Percentiles rank a stretch among this genome's conserved stretches.
Evolutionary conservation across 2,797 vertebrate species (phyloP).

Genomic region (Halcyon badia): DNA sequence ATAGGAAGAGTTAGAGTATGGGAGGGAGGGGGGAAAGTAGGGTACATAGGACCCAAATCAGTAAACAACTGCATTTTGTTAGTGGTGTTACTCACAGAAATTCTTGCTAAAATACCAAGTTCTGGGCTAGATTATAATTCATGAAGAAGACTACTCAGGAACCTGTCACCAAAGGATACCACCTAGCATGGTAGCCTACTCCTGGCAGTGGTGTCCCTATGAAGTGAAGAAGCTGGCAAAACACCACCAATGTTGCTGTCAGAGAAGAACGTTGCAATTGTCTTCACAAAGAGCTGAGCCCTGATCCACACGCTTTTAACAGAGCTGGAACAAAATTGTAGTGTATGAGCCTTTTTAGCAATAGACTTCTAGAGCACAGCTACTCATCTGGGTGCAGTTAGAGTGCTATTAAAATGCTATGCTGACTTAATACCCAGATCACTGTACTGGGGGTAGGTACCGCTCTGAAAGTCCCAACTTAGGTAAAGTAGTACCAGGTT

Average conservation of each 20-base stretch:
- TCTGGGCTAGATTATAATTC: neutral
- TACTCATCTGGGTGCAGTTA: neutral
- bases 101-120: neutral
- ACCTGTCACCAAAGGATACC: neutral
- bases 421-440: neutral
- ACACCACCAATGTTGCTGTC: neutral
- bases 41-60: neutral
- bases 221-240: neutral
- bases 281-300: neutral
- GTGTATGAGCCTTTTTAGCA: neutral
- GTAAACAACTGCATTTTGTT: neutral
- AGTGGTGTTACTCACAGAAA: neutral
- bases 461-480: neutral
- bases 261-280: neutral
- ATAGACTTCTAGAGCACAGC: neutral
- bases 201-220: neutral
- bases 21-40: neutral
- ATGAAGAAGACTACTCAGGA: neutral
- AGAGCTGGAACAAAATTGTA: neutral
- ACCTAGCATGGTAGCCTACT: rapidly evolving
- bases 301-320: neutral
- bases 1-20: neutral
- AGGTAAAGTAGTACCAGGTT: neutral
- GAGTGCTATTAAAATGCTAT: neutral
- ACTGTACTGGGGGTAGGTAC: neutral